These are phyloP conservation scores for Folsomia manolachei DNA, from an alignment of 2,888 invertebrate species.

Conservation along the genomic window DNA sequence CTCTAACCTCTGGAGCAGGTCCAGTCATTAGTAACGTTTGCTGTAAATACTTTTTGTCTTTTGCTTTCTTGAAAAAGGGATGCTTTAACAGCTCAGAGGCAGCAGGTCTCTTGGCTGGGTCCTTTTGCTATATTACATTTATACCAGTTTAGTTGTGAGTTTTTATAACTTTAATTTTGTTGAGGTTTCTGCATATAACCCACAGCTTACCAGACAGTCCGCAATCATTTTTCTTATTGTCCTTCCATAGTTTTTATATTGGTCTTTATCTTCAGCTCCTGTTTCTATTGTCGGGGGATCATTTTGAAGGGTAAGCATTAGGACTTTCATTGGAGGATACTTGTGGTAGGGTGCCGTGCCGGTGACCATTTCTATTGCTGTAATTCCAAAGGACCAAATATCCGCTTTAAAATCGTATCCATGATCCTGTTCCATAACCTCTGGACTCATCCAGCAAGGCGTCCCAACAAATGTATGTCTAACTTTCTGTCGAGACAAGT, in stretches of 20 bases:
- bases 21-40: constrained; percentile 81
- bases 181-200: too few species aligned
- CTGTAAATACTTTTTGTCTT: constrained; percentile 83
- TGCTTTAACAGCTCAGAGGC: constrained; percentile 94
- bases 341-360: constrained; percentile 98
- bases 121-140: constrained; percentile 75
- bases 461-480: constrained; percentile 98
- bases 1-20: constrained; percentile 83
- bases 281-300: constrained; percentile 96
- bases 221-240: constrained; percentile 94
- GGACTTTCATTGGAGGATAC: constrained; percentile 98
- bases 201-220: constrained; percentile 75
- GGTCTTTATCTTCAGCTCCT: constrained; percentile 91
- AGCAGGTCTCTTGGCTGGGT: constrained; percentile 81
- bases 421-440: constrained; percentile 98
- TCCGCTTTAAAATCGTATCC: constrained; percentile 98
- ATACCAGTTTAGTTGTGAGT: too few species aligned
- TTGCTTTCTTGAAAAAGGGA: constrained; percentile 96
- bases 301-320: constrained; percentile 96
- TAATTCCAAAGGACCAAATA: constrained; percentile 91
- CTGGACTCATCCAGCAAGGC: constrained; percentile 79
- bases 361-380: constrained; percentile 97
- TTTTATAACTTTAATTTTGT: too few species aligned
- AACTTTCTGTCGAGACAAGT: constrained; percentile 88
- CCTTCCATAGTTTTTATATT: constrained; percentile 96